These are phyloP conservation scores for Eilema caniola DNA, from an alignment of 2,888 invertebrate genomes.

Conservation along the genomic window DNA sequence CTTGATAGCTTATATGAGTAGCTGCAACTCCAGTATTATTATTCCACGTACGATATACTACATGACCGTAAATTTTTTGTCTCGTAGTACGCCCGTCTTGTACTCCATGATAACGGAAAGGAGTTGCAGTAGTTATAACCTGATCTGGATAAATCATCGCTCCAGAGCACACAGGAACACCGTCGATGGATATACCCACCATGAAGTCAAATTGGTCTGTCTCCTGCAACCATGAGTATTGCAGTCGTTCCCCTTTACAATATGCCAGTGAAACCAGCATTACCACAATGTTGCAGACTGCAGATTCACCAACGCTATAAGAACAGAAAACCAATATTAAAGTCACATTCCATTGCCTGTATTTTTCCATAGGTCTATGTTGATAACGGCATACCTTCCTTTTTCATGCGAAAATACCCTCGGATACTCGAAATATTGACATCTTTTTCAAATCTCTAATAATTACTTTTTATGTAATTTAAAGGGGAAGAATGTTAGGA, in stretches of 20 bases:
- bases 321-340: too few relatives aligned
- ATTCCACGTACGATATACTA: background rate
- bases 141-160: accelerated
- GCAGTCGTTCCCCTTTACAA: background rate
- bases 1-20: background rate
- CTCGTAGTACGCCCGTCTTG: background rate
- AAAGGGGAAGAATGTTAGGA: too few relatives aligned
- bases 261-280: background rate
- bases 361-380: too few relatives aligned
- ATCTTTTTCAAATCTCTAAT: too few relatives aligned
- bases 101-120: background rate
- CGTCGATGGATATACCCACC: background rate
- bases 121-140: background rate
- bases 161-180: background rate
- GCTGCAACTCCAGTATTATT: background rate
- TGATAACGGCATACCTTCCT: too few relatives aligned
- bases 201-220: background rate
- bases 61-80: too few relatives aligned
- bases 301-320: too few relatives aligned
- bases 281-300: background rate
- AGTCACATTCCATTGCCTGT: too few relatives aligned
- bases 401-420: too few relatives aligned
- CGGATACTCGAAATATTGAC: too few relatives aligned
- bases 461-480: too few relatives aligned
- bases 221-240: background rate